Percentiles rank a stretch among this genome's conserved stretches.
phyloP scores from a whole-genome alignment of 1,140 invertebrate genomes.

The Chrysoperla carnea region DNA sequence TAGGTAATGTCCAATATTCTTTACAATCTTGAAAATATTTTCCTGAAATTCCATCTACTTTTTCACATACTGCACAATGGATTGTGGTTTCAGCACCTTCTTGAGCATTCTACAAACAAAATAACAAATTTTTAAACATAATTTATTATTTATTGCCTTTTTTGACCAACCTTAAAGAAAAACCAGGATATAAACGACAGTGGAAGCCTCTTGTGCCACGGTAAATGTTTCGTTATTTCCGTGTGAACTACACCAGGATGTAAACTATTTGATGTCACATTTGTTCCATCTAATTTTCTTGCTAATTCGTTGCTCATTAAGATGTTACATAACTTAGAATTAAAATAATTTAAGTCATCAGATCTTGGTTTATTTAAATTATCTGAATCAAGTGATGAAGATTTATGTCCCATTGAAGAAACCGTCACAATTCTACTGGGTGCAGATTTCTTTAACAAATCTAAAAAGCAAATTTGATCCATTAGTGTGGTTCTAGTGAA shows the following conservation, averaged over 20 bases:
- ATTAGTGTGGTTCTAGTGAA: no score
- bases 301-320: constrained; percentile 27
- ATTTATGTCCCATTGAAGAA: constrained; percentile 28
- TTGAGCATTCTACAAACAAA: constrained; percentile 25
- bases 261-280: constrained; percentile 30
- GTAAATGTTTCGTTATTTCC: constrained; percentile 14
- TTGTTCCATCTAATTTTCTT: constrained; percentile 20
- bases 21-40: constrained; percentile 34
- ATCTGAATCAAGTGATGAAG: constrained; percentile 22
- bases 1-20: constrained; percentile 10
- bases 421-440: constrained; percentile 30
- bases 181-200: no score
- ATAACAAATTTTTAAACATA: no score
- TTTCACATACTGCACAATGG: constrained; percentile 29
- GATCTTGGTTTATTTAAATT: constrained; percentile 21
- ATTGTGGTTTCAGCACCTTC: constrained; percentile 36
- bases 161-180: neutral
- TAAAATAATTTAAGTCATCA: constrained; percentile 25
- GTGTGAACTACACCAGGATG: constrained; percentile 37
- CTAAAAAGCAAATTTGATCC: constrained; percentile 4
- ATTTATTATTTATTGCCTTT: no score
- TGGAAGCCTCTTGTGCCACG: no score
- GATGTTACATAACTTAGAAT: constrained; percentile 28
- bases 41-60: constrained; percentile 27
- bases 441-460: constrained; percentile 18